Percentiles rank a stretch among this genome's conserved stretches.
phyloP scores from a whole-genome alignment of 1,140 invertebrate species.

The Steinernema feltiae region DNA sequence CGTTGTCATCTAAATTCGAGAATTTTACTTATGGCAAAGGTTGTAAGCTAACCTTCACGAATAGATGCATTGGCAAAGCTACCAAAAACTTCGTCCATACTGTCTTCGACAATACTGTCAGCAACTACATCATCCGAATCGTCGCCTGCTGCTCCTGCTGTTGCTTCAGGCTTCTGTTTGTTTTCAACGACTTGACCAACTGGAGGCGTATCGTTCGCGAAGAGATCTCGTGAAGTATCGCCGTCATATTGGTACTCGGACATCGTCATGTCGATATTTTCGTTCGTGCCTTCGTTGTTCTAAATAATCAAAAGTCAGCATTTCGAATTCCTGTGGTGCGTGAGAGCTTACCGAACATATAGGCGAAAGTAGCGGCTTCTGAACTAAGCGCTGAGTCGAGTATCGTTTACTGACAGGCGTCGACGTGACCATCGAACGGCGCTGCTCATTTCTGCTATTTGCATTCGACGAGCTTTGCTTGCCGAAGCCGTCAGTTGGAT shows the following conservation, averaged over 20 bases:
- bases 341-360: not conserved
- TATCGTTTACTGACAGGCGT: not conserved
- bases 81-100: not conserved
- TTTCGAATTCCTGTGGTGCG: not conserved
- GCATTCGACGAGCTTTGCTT: too few relatives aligned
- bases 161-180: not conserved
- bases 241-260: too few relatives aligned
- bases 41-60: too few relatives aligned
- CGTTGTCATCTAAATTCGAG: too few relatives aligned
- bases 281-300: too few relatives aligned
- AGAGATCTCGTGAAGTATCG: not conserved
- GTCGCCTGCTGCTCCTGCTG: not conserved
- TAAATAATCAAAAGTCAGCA: not conserved
- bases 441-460: too few relatives aligned
- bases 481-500: too few relatives aligned
- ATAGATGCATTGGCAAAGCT: too few relatives aligned
- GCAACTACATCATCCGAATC: not conserved
- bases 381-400: not conserved
- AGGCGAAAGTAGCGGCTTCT: not conserved
- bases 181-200: too few relatives aligned
- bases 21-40: too few relatives aligned
- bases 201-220: not conserved
- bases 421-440: not conserved
- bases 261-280: not conserved
- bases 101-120: not conserved